These are phyloP conservation scores for Pholis gunnellus DNA, from an alignment of 2,113 vertebrate genomes.

Conservation along the genomic window DNA sequence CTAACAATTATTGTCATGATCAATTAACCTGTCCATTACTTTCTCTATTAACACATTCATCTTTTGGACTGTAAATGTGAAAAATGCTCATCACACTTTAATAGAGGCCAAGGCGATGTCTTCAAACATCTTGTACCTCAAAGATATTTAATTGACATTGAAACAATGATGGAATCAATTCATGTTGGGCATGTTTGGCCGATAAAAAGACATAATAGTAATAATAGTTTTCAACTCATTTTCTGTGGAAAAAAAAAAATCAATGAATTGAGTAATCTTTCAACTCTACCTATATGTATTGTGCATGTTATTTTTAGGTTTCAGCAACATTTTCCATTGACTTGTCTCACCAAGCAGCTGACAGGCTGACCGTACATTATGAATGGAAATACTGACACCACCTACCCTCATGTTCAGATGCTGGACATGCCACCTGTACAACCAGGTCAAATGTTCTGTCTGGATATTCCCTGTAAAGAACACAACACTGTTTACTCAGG, in stretches of 20 bases:
- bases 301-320: not conserved
- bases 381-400: not conserved
- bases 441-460: conserved; percentile 96
- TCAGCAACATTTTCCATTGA: not conserved
- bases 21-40: not conserved
- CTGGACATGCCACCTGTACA: conserved; percentile 91
- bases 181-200: not conserved
- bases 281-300: not conserved
- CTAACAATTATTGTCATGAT: not conserved
- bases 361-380: not conserved
- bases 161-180: not conserved
- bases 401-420: conserved; percentile 93
- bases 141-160: not conserved
- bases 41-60: not conserved
- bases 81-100: not conserved
- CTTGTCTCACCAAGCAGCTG: not conserved
- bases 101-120: not conserved
- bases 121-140: not conserved
- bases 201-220: not conserved
- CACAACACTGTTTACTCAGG: conserved; percentile 4
- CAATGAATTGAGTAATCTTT: not conserved
- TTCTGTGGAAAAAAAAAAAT: not conserved
- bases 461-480: conserved; percentile 90
- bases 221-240: not conserved
- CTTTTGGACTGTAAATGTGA: not conserved